Percentiles rank a stretch among this genome's conserved stretches.
These are phyloP conservation scores for Aphidius gifuensis DNA, from an alignment of 1,140 invertebrate genomes.

Conservation along the genomic window DNA sequence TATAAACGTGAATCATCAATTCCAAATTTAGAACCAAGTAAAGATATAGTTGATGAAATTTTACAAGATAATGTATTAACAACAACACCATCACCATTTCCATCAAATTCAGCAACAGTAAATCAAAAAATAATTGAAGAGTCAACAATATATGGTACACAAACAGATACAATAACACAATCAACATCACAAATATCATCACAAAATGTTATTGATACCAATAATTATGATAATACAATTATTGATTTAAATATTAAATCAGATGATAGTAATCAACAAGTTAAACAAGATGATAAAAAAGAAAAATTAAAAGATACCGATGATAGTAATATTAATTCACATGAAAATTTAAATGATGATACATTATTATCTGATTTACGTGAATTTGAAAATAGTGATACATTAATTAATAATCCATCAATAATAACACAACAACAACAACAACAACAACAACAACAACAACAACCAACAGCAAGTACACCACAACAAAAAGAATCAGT, in stretches of 20 bases:
- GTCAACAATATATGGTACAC: conserved; percentile 14
- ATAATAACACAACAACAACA: conserved; percentile 34
- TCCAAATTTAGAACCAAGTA: conserved; percentile 36
- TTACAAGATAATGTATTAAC: conserved; percentile 48
- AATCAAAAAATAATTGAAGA: conserved; percentile 31
- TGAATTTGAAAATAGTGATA: conserved; percentile 46
- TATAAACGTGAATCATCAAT: conserved; percentile 27
- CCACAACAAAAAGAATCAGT: conserved; percentile 85
- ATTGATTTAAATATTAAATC: conserved; percentile 11
- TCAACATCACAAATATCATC: not conserved
- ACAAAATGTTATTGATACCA: not conserved
- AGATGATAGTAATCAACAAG: not conserved
- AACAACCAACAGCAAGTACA: conserved; percentile 43
- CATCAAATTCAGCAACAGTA: conserved; percentile 21
- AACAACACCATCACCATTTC: conserved; percentile 37
- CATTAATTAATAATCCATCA: conserved; percentile 33
- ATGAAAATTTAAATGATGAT: conserved; percentile 51
- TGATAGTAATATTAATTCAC: conserved; percentile 36
- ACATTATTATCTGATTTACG: conserved; percentile 55
- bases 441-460: conserved; percentile 46
- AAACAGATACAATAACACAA: conserved; percentile 26
- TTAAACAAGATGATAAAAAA: conserved; percentile 9
- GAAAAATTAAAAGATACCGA: conserved; percentile 19
- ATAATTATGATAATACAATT: conserved; percentile 3
- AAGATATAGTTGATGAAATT: conserved; percentile 43